Conservation (phyloP, 1,140 invertebrate genomes). For the Bombus consobrinus region DNA sequence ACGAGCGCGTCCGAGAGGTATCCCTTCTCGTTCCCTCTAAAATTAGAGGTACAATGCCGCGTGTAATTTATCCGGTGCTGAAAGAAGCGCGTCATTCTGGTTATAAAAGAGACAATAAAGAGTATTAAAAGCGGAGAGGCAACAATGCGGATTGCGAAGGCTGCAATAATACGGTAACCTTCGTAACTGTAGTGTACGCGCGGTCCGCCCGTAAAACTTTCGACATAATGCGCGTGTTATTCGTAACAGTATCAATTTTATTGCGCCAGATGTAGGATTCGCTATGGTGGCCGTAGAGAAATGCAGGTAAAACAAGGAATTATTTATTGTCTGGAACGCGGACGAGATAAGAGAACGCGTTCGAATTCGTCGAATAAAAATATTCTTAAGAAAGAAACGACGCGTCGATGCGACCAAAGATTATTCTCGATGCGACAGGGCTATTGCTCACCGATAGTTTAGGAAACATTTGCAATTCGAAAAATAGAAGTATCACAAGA, state of each 20-base stretch:
- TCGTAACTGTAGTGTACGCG: conserved; percentile 60
- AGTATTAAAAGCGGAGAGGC: conserved; percentile 71
- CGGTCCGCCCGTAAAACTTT: conserved; percentile 64
- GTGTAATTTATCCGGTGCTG: conserved; percentile 71
- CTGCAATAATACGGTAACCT: conserved; percentile 73
- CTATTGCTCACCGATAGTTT: too few species aligned
- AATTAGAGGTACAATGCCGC: conserved; percentile 70
- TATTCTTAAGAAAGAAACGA: neutral
- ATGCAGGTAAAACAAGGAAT: neutral
- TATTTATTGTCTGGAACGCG: conserved; percentile 6
- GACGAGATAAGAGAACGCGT: neutral
- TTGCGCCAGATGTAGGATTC: conserved; percentile 63
- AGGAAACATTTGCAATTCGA: too few species aligned
- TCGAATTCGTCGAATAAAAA: conserved; percentile 43
- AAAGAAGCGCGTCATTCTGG: conserved; percentile 71
- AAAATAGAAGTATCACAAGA: too few species aligned
- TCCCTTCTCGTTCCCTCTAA: conserved; percentile 57
- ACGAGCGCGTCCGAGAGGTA: conserved; percentile 31
- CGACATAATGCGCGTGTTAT: conserved; percentile 66
- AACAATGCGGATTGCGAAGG: conserved; percentile 73
- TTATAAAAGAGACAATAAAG: conserved; percentile 74
- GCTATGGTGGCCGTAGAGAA: conserved; percentile 33
- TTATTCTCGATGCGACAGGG: too few species aligned
- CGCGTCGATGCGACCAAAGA: too few species aligned
- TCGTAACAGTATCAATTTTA: conserved; percentile 71